Evolutionary conservation across 1,140 invertebrate species (phyloP).

Genomic region (Nasonia longicornis): DNA sequence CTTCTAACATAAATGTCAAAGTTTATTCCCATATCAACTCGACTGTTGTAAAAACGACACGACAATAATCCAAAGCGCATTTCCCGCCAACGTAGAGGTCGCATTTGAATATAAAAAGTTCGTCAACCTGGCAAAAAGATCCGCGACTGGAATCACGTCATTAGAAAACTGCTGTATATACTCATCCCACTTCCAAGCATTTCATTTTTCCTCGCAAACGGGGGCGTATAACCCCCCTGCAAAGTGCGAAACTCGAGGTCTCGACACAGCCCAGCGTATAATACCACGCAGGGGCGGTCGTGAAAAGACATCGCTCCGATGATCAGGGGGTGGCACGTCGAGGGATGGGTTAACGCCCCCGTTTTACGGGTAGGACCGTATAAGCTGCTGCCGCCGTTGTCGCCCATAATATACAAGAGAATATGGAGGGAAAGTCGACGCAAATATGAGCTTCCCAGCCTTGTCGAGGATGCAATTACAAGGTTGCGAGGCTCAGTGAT

Average conservation of each 20-base stretch:
- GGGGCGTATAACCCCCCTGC: neutral
- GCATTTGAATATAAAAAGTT: conserved; percentile 1
- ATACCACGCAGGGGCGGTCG: neutral
- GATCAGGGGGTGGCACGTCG: neutral
- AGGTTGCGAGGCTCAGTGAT: neutral
- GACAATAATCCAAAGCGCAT: neutral
- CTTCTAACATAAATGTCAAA: neutral
- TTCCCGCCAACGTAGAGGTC: neutral
- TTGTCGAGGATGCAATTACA: conserved; percentile 13
- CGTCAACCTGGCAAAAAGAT: neutral
- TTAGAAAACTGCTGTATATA: neutral
- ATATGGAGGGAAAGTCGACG: neutral
- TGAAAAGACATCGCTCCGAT: conserved; percentile 1
- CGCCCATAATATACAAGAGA: neutral
- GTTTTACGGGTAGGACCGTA: conserved; percentile 1
- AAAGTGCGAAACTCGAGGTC: neutral
- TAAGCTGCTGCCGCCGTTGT: neutral
- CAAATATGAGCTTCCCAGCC: neutral
- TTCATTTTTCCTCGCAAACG: neutral
- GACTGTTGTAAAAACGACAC: neutral
- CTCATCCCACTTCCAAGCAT: neutral
- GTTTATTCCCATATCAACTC: neutral
- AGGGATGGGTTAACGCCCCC: neutral
- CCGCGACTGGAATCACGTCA: neutral
- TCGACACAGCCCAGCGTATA: neutral